Evolutionary conservation across 2,888 invertebrate species (phyloP).

Genomic region (Acronicta psi): DNA sequence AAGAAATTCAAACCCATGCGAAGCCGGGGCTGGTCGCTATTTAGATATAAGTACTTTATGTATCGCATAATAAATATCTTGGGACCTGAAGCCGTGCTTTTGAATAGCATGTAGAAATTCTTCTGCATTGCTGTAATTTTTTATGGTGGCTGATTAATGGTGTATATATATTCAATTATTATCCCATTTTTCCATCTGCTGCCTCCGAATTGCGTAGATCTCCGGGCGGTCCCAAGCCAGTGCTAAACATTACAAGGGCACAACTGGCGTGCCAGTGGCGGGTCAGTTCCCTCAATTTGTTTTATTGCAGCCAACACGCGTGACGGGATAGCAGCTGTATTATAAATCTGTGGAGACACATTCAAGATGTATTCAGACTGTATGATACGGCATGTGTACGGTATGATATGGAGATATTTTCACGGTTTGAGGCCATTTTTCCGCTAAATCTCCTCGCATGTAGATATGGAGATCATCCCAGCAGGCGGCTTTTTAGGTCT

Average conservation of each 20-base stretch:
- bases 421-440: background rate
- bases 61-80: too few relatives aligned
- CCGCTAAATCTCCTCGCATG: too few relatives aligned
- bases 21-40: too few relatives aligned
- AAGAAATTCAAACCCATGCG: too few relatives aligned
- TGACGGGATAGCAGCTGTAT: slow-evolving; percentile 34
- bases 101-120: too few relatives aligned
- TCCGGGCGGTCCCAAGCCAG: slow-evolving; percentile 27
- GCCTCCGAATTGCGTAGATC: slow-evolving; percentile 14
- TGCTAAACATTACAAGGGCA: slow-evolving; percentile 30
- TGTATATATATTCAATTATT: background rate
- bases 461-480: too few relatives aligned
- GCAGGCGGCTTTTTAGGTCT: too few relatives aligned
- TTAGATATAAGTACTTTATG: too few relatives aligned
- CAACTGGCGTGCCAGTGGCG: slow-evolving; percentile 17
- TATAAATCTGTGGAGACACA: slow-evolving; percentile 39
- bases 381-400: slow-evolving; percentile 9
- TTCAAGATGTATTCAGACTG: slow-evolving; percentile 30
- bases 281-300: slow-evolving; percentile 46
- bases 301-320: slow-evolving; percentile 47
- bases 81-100: too few relatives aligned
- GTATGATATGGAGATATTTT: slow-evolving; percentile 7
- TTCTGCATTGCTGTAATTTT: too few relatives aligned
- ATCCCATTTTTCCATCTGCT: slow-evolving; percentile 15
- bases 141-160: too few relatives aligned